Percentiles rank a stretch among this genome's conserved stretches.
These are phyloP conservation scores for Nibea coibor DNA, from an alignment of 2,113 vertebrate genomes.

Conservation along the genomic window DNA sequence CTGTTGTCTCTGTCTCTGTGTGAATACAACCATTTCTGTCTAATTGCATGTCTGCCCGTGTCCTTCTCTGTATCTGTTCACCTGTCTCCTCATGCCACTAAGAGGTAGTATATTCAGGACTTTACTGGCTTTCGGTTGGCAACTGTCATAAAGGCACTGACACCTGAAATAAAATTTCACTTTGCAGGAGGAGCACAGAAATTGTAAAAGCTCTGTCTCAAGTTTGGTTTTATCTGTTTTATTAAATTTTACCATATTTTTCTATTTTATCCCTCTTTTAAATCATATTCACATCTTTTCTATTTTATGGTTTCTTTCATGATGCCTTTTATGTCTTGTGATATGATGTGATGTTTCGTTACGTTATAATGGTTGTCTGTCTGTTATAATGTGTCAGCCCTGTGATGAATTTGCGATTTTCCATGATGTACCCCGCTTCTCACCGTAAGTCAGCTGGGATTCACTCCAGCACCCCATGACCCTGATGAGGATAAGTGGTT, in stretches of 20 bases:
- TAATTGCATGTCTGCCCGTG: constrained; percentile 14
- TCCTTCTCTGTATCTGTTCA: constrained; percentile 6
- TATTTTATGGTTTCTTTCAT: neutral
- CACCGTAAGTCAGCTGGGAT: no score
- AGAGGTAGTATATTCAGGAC: neutral
- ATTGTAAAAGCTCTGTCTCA: neutral
- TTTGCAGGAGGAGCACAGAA: neutral
- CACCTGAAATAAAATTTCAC: neutral
- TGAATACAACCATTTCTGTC: constrained; percentile 21
- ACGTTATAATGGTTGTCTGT: no score
- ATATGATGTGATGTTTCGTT: no score
- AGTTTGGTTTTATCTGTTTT: neutral
- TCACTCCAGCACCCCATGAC: no score
- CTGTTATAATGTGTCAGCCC: no score
- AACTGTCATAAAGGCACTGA: neutral
- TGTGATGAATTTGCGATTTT: no score
- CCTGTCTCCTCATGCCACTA: neutral
- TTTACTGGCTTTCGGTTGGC: neutral
- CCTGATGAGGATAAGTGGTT: no score
- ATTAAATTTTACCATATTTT: neutral
- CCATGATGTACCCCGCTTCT: no score
- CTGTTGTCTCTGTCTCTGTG: constrained; percentile 28
- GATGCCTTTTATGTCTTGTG: neutral
- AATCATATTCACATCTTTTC: neutral
- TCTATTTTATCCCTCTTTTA: neutral